These are phyloP conservation scores for Cephus spinipes DNA, from an alignment of 2,888 invertebrate genomes.

Conservation along the genomic window DNA sequence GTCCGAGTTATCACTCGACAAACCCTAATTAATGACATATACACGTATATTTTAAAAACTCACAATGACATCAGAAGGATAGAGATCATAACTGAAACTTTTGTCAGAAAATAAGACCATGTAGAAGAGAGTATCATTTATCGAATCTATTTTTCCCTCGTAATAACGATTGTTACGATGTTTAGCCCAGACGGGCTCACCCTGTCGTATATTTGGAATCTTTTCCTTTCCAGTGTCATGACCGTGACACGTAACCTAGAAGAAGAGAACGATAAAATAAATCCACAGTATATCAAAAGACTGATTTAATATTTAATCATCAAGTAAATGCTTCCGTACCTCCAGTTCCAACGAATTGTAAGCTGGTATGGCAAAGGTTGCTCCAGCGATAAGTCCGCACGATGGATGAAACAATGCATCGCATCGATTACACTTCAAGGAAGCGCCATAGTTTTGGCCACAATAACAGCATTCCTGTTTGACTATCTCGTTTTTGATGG, in stretches of 20 bases:
- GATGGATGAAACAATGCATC: slow-evolving; percentile 70
- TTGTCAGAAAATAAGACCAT: slow-evolving; percentile 74
- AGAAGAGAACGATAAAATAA: slow-evolving; percentile 3
- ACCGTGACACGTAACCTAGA: slow-evolving; percentile 56
- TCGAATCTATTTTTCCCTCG: slow-evolving; percentile 68
- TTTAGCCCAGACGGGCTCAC: slow-evolving; percentile 72
- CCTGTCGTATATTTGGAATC: slow-evolving; percentile 53
- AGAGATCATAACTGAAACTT: slow-evolving; percentile 72
- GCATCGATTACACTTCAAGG: slow-evolving; percentile 69
- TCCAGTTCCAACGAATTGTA: slow-evolving; percentile 53
- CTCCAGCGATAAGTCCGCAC: slow-evolving; percentile 71
- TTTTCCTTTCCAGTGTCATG: slow-evolving; percentile 55
- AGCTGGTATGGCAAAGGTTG: slow-evolving; percentile 57
- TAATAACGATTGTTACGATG: slow-evolving; percentile 74
- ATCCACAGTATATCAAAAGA: neutral
- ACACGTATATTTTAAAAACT: slow-evolving; percentile 25
- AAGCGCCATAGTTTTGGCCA: slow-evolving; percentile 60
- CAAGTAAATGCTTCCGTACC: slow-evolving; percentile 32
- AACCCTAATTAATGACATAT: neutral
- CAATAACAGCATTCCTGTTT: slow-evolving; percentile 62
- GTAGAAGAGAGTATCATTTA: slow-evolving; percentile 68
- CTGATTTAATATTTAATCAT: neutral
- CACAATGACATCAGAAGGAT: slow-evolving; percentile 70
- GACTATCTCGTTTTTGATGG: slow-evolving; percentile 45
- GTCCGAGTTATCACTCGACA: neutral